Percentiles rank a stretch among this genome's conserved stretches.
Evolutionary conservation across 1,140 invertebrate genomes (phyloP).

Genomic region (Meloidogyne chitwoodi): DNA sequence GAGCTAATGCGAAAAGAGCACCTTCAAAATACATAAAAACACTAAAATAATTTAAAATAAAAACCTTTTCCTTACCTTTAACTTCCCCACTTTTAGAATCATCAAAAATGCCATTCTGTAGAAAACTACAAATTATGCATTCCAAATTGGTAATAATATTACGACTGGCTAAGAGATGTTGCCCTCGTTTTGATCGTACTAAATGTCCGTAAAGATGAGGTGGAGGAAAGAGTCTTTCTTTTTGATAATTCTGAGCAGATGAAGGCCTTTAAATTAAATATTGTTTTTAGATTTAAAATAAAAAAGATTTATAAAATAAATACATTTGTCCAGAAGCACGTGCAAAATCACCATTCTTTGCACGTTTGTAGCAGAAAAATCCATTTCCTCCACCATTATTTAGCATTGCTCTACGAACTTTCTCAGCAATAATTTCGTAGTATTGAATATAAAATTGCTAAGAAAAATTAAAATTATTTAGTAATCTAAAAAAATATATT

Average conservation of each 20-base stretch:
- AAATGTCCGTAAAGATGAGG: conserved; percentile 15
- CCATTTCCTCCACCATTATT: not conserved
- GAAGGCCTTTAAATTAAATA: not conserved
- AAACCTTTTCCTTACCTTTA: not conserved
- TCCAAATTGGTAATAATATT: not conserved
- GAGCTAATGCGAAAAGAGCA: conserved; percentile 7
- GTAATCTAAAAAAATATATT: not conserved
- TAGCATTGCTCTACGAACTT: not conserved
- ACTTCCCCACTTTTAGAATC: not conserved
- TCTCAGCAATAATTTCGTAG: conserved; percentile 8
- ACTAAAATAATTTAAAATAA: not conserved
- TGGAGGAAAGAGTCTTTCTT: not conserved
- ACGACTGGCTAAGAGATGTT: not conserved
- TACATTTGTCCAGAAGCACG: conserved; percentile 3
- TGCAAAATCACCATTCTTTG: conserved; percentile 13
- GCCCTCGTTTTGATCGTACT: not conserved
- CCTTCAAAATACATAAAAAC: not conserved
- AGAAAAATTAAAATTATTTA: not conserved
- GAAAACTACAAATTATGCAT: not conserved
- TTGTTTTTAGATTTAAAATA: not conserved
- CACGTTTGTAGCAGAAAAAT: not conserved
- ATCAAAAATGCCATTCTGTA: not conserved
- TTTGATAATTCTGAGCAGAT: not conserved
- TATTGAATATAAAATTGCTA: conserved; percentile 12
- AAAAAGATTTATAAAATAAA: not conserved